These are phyloP conservation scores for Zaprionus inermis DNA, from an alignment of 1,140 invertebrate genomes.

Conservation along the genomic window DNA sequence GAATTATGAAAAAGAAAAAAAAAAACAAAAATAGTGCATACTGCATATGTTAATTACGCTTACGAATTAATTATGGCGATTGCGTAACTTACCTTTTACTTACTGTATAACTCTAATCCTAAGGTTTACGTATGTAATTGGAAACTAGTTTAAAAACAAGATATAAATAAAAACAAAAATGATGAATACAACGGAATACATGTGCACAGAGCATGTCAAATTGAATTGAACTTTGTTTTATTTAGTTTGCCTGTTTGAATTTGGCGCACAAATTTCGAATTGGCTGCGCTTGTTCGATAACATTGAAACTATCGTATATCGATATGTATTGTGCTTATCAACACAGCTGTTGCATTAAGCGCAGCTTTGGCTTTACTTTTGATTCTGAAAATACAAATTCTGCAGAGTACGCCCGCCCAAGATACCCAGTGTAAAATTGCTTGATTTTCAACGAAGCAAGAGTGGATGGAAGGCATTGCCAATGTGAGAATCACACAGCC, in stretches of 20 bases:
- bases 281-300: no score
- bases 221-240: slow-evolving; percentile 17
- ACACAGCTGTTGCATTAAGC: no score
- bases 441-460: no score
- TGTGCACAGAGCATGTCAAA: slow-evolving; percentile 23
- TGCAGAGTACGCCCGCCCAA: no score
- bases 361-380: no score
- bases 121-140: slow-evolving; percentile 53
- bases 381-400: no score
- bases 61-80: slow-evolving; percentile 46
- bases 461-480: no score
- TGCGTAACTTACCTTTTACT: slow-evolving; percentile 46
- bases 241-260: not conserved
- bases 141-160: slow-evolving; percentile 50
- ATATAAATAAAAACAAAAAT: slow-evolving; percentile 40
- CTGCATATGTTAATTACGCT: slow-evolving; percentile 47
- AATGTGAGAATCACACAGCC: no score
- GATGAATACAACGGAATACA: slow-evolving; percentile 32
- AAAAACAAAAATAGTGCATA: slow-evolving; percentile 28
- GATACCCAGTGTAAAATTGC: no score
- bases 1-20: slow-evolving; percentile 4
- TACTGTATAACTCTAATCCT: slow-evolving; percentile 43
- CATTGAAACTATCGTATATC: no score
- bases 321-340: no score
- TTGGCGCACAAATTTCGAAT: no score